phyloP scores from a whole-genome alignment of 2,797 vertebrate species.

The Tapirus indicus region DNA sequence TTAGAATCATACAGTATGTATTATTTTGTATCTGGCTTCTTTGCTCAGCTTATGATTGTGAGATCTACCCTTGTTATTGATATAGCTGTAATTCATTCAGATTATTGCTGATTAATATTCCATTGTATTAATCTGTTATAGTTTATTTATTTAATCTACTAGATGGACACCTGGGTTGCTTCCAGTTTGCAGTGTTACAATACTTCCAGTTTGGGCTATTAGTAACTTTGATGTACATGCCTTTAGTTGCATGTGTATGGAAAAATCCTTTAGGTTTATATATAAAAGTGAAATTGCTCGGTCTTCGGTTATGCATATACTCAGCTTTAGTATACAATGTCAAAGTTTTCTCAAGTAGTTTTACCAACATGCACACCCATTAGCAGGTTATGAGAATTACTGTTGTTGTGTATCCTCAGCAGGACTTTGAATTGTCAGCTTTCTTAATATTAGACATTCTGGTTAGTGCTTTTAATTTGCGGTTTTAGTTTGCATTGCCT shows the following conservation, averaged over 20 bases:
- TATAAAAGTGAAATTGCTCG: background rate
- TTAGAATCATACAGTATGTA: background rate
- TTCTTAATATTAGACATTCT: background rate
- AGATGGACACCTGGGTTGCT: no score
- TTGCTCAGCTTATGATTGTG: background rate
- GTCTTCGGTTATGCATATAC: background rate
- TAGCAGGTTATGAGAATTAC: background rate
- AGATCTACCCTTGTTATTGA: background rate
- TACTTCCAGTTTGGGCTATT: background rate
- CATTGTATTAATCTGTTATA: background rate
- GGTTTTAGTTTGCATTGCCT: background rate
- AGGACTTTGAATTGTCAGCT: background rate
- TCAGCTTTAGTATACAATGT: background rate
- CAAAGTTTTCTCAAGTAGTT: background rate
- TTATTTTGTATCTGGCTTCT: background rate
- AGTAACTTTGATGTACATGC: background rate
- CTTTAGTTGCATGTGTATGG: background rate
- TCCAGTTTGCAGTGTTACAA: background rate
- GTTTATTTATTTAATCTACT: background rate
- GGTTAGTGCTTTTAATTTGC: background rate
- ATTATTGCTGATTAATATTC: background rate
- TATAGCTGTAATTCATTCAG: background rate
- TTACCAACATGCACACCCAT: background rate
- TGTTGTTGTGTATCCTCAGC: background rate
- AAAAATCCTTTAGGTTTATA: background rate